Base-by-base conservation (phyloP, 1,140 invertebrate species). In the Antheraea mylitta region DNA sequence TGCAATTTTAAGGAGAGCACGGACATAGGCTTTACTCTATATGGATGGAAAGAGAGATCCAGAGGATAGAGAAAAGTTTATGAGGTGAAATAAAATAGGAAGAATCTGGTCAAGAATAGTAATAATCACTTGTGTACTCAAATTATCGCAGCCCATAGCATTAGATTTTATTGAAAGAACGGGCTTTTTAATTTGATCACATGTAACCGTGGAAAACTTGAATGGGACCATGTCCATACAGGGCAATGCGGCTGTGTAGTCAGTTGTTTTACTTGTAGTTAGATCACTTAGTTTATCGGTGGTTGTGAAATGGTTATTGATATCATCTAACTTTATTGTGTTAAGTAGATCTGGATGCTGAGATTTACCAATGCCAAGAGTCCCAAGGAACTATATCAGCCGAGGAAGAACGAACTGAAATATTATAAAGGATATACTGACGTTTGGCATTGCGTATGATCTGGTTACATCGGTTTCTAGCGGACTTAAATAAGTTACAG, bases 91-190 rank as follows among this genome's bases (percentile, higher is more conserved):
- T 13, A 71, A 0, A 22, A 19, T 7, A 19, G 65, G 18, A n/a
- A 71, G 36, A 9, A 71, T 58, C 18, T 19, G 36, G 3, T 65
- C 64, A 13, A 71, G 42, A 5, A 71, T 66, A 19, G 61, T 30
- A 9, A n/a, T 30, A 8, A 71, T 67, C 65, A 71, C 67, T 62
- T 18, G 61, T 0, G 58, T 59, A 36, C 69, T 62, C 16, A 71
- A 2, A n/a, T 53, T 66, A 11, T 66, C 69, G 36, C 42, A 66
- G 0, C 64, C 69, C 37, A 37, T 38, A 22, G 64, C 59, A 6
- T 64, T 58, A 11, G 65, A 70, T 11, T 58, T 58, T 63, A 70
- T 66, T 10, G 69, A 66, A 9, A 62, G 13, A 9, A 70, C 30
- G n/a, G 22, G 13, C 37, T 66, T 67, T 13, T 58, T 63, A 7